A percentile compares a stretch with the other conserved stretches of the same genome.
phyloP scores from a whole-genome alignment of 1,140 invertebrate genomes.

The Papilio polytes region DNA sequence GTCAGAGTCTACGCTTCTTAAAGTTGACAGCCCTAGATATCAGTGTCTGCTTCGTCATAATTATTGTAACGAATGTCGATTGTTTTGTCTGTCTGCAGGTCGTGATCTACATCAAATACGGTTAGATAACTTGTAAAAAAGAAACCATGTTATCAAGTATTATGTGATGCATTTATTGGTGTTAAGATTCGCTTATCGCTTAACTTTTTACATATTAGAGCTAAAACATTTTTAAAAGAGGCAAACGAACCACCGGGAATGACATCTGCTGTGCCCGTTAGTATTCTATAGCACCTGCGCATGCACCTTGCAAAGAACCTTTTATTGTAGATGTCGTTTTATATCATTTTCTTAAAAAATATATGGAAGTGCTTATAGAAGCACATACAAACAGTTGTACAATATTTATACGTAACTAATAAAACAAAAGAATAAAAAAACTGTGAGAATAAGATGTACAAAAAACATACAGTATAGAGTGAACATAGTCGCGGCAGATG shows the following conservation, averaged over 20 bases:
- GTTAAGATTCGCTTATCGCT: too few species aligned
- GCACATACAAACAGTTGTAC: too few species aligned
- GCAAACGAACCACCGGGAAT: background rate
- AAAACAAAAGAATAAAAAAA: background rate
- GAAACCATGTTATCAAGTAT: background rate
- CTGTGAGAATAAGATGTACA: too few species aligned
- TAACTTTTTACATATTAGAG: too few species aligned
- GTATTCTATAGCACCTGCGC: background rate
- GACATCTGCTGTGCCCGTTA: background rate
- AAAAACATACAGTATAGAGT: too few species aligned
- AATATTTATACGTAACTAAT: background rate
- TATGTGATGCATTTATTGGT: background rate
- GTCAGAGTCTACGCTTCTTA: background rate
- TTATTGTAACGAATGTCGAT: background rate
- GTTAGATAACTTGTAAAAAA: background rate
- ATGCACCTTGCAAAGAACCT: background rate
- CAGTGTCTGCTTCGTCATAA: background rate
- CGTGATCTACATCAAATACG: background rate
- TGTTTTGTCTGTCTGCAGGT: background rate
- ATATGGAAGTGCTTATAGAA: background rate
- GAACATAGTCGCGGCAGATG: background rate
- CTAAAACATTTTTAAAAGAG: too few species aligned
- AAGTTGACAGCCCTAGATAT: background rate
- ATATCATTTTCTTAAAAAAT: background rate
- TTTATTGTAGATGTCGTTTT: background rate